Percentiles rank a stretch among this genome's conserved stretches.
Conservation (phyloP, 2,113 vertebrate species). For the Coreoperca whiteheadi region DNA sequence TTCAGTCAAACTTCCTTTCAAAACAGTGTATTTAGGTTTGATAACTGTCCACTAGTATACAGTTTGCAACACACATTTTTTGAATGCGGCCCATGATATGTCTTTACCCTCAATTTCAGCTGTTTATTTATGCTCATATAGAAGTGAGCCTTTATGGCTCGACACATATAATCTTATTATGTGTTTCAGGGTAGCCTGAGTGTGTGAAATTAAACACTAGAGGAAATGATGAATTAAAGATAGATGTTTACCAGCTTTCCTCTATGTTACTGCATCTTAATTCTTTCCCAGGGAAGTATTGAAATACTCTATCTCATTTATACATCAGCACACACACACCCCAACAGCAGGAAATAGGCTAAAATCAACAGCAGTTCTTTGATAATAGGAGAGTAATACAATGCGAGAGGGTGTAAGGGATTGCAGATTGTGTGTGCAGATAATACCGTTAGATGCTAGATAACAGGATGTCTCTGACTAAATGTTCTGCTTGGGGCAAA, state of each 20-base stretch:
- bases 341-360: constrained; percentile 51
- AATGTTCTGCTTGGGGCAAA: constrained; percentile 65
- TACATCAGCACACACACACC: constrained; percentile 23
- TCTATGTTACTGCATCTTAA: constrained; percentile 58
- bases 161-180: constrained; percentile 61
- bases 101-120: constrained; percentile 24
- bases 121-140: constrained; percentile 49
- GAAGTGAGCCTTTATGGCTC: constrained; percentile 37
- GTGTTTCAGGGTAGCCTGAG: constrained; percentile 46
- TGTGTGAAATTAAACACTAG: constrained; percentile 56
- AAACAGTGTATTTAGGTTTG: not conserved
- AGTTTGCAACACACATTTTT: not conserved
- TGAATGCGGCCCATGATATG: not conserved
- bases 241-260: constrained; percentile 60
- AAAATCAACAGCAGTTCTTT: constrained; percentile 64
- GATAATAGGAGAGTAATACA: constrained; percentile 69
- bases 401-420: constrained; percentile 47
- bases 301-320: constrained; percentile 50
- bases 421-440: constrained; percentile 74
- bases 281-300: constrained; percentile 56
- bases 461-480: constrained; percentile 70
- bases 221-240: constrained; percentile 44
- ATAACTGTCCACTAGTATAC: not conserved
- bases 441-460: constrained; percentile 76
- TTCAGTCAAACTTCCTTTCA: not conserved